These are phyloP conservation scores for Erebia epiphron DNA, from an alignment of 2,888 invertebrate species.

Conservation along the genomic window DNA sequence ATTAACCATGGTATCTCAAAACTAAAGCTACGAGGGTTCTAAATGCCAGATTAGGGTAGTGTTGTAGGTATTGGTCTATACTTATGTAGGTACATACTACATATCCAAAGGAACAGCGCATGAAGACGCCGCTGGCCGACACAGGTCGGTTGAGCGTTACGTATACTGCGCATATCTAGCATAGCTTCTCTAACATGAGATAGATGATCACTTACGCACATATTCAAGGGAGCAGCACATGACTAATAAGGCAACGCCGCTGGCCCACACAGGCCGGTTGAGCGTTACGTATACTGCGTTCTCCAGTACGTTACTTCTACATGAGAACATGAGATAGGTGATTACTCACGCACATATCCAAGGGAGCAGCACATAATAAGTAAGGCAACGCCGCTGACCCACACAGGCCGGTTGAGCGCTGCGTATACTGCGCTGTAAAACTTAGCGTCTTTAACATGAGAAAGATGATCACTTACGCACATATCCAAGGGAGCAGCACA, in stretches of 20 bases:
- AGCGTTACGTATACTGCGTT: slow-evolving; percentile 82
- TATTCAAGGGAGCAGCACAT: slow-evolving; percentile 70
- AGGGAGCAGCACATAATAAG: slow-evolving; percentile 79
- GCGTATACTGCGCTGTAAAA: slow-evolving; percentile 82
- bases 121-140: slow-evolving; percentile 79
- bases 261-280: slow-evolving; percentile 81
- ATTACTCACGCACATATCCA: slow-evolving; percentile 81
- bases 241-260: slow-evolving; percentile 69
- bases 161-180: slow-evolving; percentile 81
- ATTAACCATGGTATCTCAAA: too few species aligned
- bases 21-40: too few species aligned
- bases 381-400: slow-evolving; percentile 76
- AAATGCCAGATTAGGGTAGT: too few species aligned
- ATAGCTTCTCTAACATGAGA: slow-evolving; percentile 73
- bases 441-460: slow-evolving; percentile 70
- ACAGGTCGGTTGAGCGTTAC: slow-evolving; percentile 81
- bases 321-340: slow-evolving; percentile 68
- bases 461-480: slow-evolving; percentile 70
- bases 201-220: slow-evolving; percentile 67
- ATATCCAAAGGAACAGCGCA: slow-evolving; percentile 81
- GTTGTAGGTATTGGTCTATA: too few species aligned
- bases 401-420: slow-evolving; percentile 80
- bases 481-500: slow-evolving; percentile 79
- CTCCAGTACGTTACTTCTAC: slow-evolving; percentile 75
- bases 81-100: too few species aligned